Conservation (phyloP, 2,797 vertebrate genomes). For the Ptychobarbus kaznakovi region DNA sequence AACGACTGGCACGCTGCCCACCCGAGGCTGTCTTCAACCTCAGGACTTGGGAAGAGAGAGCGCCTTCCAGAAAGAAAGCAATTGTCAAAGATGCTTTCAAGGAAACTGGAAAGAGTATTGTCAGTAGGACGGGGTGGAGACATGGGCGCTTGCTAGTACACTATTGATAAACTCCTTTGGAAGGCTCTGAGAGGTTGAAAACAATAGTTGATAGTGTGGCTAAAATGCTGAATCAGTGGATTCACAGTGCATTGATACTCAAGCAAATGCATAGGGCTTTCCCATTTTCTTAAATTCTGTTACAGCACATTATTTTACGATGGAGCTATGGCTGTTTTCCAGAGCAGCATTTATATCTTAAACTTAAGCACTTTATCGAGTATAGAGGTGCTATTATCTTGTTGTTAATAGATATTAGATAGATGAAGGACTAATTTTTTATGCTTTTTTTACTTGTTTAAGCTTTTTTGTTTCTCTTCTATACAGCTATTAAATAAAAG, state of each 20-base stretch:
- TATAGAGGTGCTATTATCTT: neutral
- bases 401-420: neutral
- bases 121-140: conserved; percentile 14
- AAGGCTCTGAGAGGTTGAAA: conserved; percentile 2
- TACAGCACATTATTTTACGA: neutral
- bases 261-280: neutral
- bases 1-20: conserved; percentile 45
- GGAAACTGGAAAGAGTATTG: conserved; percentile 21
- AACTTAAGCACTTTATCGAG: neutral
- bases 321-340: neutral
- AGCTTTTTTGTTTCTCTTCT: too few relatives aligned
- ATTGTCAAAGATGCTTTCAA: conserved; percentile 37
- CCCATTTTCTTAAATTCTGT: neutral
- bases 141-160: neutral
- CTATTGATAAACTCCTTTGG: conserved; percentile 29
- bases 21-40: conserved; percentile 14
- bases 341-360: neutral
- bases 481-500: too few relatives aligned
- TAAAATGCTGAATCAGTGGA: neutral
- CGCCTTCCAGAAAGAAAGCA: neutral
- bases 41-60: conserved; percentile 14
- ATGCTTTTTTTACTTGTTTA: too few relatives aligned
- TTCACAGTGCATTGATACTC: neutral
- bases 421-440: too few relatives aligned
- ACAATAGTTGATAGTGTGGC: neutral